Evolutionary conservation across 1,140 invertebrate genomes (phyloP), one percentile per base, ranked within the genome.

Genomic region (Cyclina sinensis): DNA sequence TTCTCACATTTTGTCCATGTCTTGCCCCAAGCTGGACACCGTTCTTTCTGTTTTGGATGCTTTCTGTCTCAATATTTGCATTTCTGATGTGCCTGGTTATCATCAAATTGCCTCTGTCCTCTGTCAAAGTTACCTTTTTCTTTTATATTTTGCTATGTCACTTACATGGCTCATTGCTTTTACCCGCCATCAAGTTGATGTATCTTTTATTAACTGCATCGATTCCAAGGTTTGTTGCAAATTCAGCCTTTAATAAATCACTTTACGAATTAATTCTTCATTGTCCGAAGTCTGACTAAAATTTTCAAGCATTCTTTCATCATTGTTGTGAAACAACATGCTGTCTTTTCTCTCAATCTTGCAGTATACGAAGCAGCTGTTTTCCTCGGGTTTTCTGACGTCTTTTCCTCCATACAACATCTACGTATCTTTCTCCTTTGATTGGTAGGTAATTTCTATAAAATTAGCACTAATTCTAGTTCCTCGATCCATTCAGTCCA

Each of bases 321-420:
- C 68, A 35, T n/a, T n/a, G 14, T 73, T 43, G 1, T 14, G 43
- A 14, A 43, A 43, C 43, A 43, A 7, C 14, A 4, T 7, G 4
- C 5, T 7, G 43, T 14, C 14, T 43, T 43, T 14, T 43, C 43
- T 43, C 43, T 4, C 14, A 43, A 14, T 43, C 43, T 43, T 4
- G 43, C 43, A 14, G 43, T 14, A 43, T 43, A 14, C n/a, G n/a
- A n/a, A n/a, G 27, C 11, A 0, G 62, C 30, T 14, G 18, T 73
- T 73, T 73, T 32, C 3, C 32, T 43, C 35, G 0, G 48, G 39
- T 30, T 39, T 76, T 46, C 11, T 14, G 24, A 43, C 24, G 9
- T 76, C 73, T 48, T n/a, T 43, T 9, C 73, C 73, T 43, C 37
- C 73, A n/a, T 76, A 76, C 14, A 76, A 16, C 0, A 74, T 35